These are phyloP conservation scores for Bicyclus anynana DNA, from an alignment of 1,140 invertebrate genomes.

Conservation along the genomic window DNA sequence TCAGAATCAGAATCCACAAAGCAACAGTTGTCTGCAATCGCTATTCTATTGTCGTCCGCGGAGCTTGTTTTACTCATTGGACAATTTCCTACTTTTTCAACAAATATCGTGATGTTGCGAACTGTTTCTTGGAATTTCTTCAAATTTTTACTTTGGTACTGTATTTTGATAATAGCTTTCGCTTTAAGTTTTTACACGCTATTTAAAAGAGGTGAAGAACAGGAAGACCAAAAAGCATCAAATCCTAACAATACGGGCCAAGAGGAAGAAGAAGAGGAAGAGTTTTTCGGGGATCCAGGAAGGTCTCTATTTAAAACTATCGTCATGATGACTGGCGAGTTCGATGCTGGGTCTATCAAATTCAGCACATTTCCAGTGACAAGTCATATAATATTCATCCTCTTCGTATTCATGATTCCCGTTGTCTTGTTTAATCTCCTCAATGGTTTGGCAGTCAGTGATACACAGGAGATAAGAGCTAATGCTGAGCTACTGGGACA, in stretches of 20 bases:
- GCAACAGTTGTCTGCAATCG: conserved; percentile 80
- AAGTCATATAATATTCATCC: conserved; percentile 85
- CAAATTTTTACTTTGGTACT: conserved; percentile 87
- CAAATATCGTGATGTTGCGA: conserved; percentile 87
- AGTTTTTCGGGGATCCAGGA: conserved; percentile 81
- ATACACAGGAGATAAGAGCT: conserved; percentile 85
- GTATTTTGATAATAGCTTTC: conserved; percentile 88
- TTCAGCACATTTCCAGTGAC: conserved; percentile 82
- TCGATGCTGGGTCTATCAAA: conserved; percentile 86
- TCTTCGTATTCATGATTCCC: conserved; percentile 88
- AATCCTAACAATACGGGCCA: conserved; percentile 67
- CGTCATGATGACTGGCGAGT: conserved; percentile 90
- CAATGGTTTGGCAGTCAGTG: conserved; percentile 89
- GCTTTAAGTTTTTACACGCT: conserved; percentile 87
- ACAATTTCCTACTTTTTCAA: conserved; percentile 85
- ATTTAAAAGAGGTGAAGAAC: conserved; percentile 75
- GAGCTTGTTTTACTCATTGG: conserved; percentile 87
- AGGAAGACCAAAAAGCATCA: conserved; percentile 54
- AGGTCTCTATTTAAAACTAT: conserved; percentile 87
- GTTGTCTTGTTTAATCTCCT: conserved; percentile 89
- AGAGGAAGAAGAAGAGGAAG: conserved; percentile 68
- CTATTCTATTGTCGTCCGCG: conserved; percentile 84
- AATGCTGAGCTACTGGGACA: conserved; percentile 87
- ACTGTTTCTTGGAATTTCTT: conserved; percentile 88
- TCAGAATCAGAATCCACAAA: conserved; percentile 69